A percentile compares a stretch with the other conserved stretches of the same genome.
These are phyloP conservation scores for Ptilodon capucinus DNA, from an alignment of 2,888 invertebrate genomes.

Conservation along the genomic window DNA sequence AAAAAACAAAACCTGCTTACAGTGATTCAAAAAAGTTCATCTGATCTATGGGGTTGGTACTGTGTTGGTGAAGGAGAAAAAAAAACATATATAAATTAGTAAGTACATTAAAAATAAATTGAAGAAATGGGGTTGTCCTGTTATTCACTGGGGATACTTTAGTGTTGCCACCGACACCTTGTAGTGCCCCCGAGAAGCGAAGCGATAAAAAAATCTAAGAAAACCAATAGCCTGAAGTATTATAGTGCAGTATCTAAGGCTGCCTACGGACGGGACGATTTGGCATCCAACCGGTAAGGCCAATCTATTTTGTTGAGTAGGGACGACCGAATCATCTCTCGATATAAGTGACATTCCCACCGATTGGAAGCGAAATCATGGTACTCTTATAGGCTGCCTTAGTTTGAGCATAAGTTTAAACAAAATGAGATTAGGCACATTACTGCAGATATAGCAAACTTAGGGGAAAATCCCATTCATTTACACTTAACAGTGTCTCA, in stretches of 20 bases:
- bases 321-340: too few relatives aligned
- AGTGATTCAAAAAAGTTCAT: constrained; percentile 82
- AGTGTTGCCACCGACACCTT: constrained; percentile 44
- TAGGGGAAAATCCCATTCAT: too few relatives aligned
- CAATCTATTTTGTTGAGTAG: too few relatives aligned
- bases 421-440: too few relatives aligned
- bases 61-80: constrained; percentile 58
- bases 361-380: too few relatives aligned
- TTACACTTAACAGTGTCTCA: too few relatives aligned
- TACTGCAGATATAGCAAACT: too few relatives aligned
- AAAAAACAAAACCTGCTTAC: constrained; percentile 69
- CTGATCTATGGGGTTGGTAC: constrained; percentile 82
- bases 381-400: too few relatives aligned
- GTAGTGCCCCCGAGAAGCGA: constrained; percentile 38
- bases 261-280: too few relatives aligned
- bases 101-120: constrained; percentile 42
- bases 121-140: constrained; percentile 15
- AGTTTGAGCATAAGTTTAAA: too few relatives aligned
- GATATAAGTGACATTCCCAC: too few relatives aligned
- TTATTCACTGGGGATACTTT: constrained; percentile 39
- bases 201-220: constrained; percentile 24
- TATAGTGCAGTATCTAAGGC: neutral
- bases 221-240: neutral
- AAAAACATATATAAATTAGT: constrained; percentile 66
- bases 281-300: too few relatives aligned